Base-by-base conservation (phyloP, 2,888 invertebrate genomes). In the Cephonodes hylas region DNA sequence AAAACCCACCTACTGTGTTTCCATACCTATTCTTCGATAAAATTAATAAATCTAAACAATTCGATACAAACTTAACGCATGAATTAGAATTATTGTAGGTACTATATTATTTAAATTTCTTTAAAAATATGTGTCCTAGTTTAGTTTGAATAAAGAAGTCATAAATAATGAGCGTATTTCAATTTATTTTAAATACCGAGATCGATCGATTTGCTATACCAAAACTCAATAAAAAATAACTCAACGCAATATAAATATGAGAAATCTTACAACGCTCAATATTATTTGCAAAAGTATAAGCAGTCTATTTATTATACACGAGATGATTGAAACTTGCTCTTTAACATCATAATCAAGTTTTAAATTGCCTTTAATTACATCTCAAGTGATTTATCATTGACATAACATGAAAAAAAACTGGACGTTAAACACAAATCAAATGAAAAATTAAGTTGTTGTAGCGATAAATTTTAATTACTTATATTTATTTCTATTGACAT, bases 391-490 rank as follows among this genome's bases (percentile, higher is more conserved):
- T 68, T 67, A 71, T 69, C 62, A 63, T 38, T 58, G 27, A 68
- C 59, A 63, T 23, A 65, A 63, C 58, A 58, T 63, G 42, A 46
- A 58, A 65, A 60, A 64, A 65, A 68, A 63, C 18, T 42, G 45
- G 44, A 60, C n/a, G 8, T 59, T 44, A 15, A 15, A 25, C 34
- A 53, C 58, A 63, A 66, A 66, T 66, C 66, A 65, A 64, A 64
- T 61, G 20, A 58, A 34, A 64, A 63, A 69, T 53, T 38, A 66
- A 70, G 63, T 61, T 59, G 64, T 71, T 53, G 64, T 61, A 34
- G 58, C 60, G 44, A 64, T 72, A 66, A 70, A 71, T 66, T 67
- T 58, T 61, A 69, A 66, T 69, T 64, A 65, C 44, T 1, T 4
- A 42, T 56, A 25, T 59, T 59, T 61, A 15, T 58, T 56, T 57